Evolutionary conservation across 2,888 invertebrate species (phyloP).

Genomic region (Acleris literana): DNA sequence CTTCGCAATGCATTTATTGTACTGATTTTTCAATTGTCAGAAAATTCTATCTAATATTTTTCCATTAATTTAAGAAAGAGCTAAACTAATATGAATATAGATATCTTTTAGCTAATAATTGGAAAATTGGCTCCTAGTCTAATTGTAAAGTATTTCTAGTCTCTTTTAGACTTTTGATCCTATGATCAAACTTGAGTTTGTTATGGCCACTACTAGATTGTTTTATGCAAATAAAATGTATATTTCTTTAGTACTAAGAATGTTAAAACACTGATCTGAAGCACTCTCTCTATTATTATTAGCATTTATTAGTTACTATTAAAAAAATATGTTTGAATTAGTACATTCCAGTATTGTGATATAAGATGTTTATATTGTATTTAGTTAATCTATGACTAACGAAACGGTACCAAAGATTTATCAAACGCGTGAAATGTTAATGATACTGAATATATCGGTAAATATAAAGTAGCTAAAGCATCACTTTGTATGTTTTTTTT

Average conservation of each 20-base stretch:
- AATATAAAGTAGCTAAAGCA: constrained; percentile 62
- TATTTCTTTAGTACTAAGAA: constrained; percentile 21
- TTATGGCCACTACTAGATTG: constrained; percentile 5
- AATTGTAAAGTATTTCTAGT: constrained; percentile 29
- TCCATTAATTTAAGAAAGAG: too few relatives aligned
- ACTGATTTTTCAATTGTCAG: background rate
- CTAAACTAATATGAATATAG: too few relatives aligned
- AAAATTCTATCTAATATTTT: too few relatives aligned
- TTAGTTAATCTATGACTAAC: constrained; percentile 36
- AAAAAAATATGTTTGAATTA: constrained; percentile 35
- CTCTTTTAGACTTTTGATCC: constrained; percentile 20
- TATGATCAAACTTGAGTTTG: constrained; percentile 11
- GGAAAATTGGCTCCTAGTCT: constrained; percentile 15
- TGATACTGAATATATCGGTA: constrained; percentile 44
- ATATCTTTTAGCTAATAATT: too few relatives aligned
- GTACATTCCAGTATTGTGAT: constrained; percentile 36
- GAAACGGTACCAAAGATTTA: constrained; percentile 50
- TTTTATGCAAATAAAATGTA: constrained; percentile 8
- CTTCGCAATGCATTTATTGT: constrained; percentile 30
- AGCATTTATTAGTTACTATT: background rate
- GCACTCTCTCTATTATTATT: constrained; percentile 10
- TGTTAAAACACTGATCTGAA: constrained; percentile 21
- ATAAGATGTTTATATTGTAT: constrained; percentile 15
- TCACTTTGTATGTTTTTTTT: constrained; percentile 45
- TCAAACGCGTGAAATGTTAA: constrained; percentile 43